These are phyloP conservation scores for Mesoclemmys tuberculata DNA, from an alignment of 2,113 vertebrate genomes.

Conservation along the genomic window DNA sequence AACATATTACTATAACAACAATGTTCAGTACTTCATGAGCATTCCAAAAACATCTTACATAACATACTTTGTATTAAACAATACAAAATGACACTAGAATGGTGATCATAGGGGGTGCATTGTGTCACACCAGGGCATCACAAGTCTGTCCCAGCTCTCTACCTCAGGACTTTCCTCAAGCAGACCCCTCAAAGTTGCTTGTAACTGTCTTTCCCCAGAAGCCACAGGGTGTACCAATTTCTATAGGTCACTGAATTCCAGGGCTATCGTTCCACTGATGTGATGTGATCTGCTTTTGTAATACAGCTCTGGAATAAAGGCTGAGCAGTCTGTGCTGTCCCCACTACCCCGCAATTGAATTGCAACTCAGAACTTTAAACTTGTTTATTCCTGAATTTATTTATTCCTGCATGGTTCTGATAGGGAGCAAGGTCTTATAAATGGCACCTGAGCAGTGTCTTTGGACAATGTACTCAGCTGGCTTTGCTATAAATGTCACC, in stretches of 20 bases:
- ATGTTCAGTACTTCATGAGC: too few relatives aligned
- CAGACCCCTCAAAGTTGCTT: background rate
- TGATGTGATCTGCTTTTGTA: background rate
- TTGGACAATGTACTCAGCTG: background rate
- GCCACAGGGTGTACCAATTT: background rate
- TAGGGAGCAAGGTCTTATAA: background rate
- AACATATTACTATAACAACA: too few relatives aligned
- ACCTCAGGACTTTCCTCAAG: background rate
- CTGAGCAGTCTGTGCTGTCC: background rate
- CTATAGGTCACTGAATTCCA: background rate
- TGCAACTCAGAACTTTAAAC: background rate
- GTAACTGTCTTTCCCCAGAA: background rate
- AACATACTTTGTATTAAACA: too few relatives aligned
- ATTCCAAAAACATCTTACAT: too few relatives aligned
- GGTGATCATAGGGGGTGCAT: too few relatives aligned
- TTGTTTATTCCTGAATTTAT: background rate
- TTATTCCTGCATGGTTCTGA: background rate
- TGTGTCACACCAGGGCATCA: background rate
- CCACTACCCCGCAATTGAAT: background rate
- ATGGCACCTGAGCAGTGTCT: background rate
- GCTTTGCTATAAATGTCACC: constrained; percentile 3
- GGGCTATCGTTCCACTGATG: background rate
- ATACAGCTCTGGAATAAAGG: background rate
- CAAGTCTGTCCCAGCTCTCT: background rate
- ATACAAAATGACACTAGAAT: too few relatives aligned